A percentile compares a stretch with the other conserved stretches of the same genome.
phyloP scores from a whole-genome alignment of 2,797 vertebrate genomes.

The Spondyliosoma cantharus region DNA sequence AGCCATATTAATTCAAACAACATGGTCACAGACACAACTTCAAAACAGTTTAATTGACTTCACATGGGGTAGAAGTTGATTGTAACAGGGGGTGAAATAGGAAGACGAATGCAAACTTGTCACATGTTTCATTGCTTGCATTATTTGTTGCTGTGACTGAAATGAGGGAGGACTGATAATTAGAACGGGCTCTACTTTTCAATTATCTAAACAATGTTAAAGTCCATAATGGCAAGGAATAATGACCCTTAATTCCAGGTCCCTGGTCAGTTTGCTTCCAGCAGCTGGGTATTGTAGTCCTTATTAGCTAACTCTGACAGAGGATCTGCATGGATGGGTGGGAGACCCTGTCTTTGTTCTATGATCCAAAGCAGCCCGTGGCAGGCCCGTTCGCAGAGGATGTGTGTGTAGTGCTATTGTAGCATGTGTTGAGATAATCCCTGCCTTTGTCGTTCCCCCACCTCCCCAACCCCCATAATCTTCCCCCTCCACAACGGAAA shows the following conservation, averaged over 20 bases:
- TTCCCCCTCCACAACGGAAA: conserved; percentile 68
- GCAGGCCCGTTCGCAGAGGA: conserved; percentile 66
- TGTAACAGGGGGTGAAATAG: conserved; percentile 28
- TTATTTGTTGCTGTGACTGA: conserved; percentile 24
- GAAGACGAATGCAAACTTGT: conserved; percentile 40
- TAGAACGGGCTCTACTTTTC: conserved; percentile 44
- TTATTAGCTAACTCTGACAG: conserved; percentile 74
- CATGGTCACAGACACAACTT: conserved; percentile 64
- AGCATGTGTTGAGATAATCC: conserved; percentile 82
- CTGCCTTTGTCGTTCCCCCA: conserved; percentile 71
- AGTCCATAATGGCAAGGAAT: conserved; percentile 72
- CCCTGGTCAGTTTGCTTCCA: conserved; percentile 61
- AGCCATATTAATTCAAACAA: conserved; percentile 65
- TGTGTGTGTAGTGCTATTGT: conserved; percentile 73
- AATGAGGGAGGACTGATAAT: conserved; percentile 16
- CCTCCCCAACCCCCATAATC: conserved; percentile 61
- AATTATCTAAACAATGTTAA: conserved; percentile 63
- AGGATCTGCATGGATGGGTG: conserved; percentile 74
- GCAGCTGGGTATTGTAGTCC: conserved; percentile 77
- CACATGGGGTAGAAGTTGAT: conserved; percentile 27
- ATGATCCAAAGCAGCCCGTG: conserved; percentile 71
- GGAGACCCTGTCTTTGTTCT: conserved; percentile 78
- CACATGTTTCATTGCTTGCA: conserved; percentile 39
- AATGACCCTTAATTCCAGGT: conserved; percentile 79
- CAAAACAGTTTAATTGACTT: conserved; percentile 73